A percentile compares a stretch with the other conserved stretches of the same genome.
Conservation (phyloP, 2,797 vertebrate species). For the Delichon dasypus region DNA sequence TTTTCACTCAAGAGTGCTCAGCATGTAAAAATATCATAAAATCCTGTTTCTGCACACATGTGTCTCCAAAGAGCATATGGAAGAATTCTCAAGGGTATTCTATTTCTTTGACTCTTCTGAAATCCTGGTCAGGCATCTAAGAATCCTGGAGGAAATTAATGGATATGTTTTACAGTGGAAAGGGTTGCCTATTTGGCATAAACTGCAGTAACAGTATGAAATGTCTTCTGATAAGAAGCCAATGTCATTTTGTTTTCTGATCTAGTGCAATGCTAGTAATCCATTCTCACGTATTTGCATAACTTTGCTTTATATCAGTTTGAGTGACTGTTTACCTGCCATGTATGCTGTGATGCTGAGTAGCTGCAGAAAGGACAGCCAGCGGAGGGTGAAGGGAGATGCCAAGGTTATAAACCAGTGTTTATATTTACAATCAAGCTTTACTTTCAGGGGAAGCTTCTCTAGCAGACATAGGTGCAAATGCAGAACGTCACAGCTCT, state of each 20-base stretch:
- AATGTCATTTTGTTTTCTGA: neutral
- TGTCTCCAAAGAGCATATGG: neutral
- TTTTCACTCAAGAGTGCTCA: neutral
- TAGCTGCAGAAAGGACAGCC: constrained; percentile 23
- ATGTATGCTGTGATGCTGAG: neutral
- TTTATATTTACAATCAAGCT: neutral
- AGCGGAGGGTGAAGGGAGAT: neutral
- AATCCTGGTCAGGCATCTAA: neutral
- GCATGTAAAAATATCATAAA: neutral
- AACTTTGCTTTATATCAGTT: constrained; percentile 23
- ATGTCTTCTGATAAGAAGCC: neutral
- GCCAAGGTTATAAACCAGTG: constrained; percentile 37
- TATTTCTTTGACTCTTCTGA: neutral
- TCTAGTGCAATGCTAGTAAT: neutral
- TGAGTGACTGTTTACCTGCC: constrained; percentile 26
- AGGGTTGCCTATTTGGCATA: neutral
- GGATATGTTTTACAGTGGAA: neutral
- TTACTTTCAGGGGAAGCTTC: neutral
- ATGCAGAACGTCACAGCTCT: constrained; percentile 16
- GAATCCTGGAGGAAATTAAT: constrained; percentile 14
- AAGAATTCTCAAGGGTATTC: neutral
- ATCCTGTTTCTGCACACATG: neutral
- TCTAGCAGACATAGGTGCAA: constrained; percentile 7
- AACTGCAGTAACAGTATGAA: neutral
- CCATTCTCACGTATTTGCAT: constrained; percentile 33